Evolutionary conservation across 2,113 vertebrate species (phyloP).

Genomic region (Carassius carassius): DNA sequence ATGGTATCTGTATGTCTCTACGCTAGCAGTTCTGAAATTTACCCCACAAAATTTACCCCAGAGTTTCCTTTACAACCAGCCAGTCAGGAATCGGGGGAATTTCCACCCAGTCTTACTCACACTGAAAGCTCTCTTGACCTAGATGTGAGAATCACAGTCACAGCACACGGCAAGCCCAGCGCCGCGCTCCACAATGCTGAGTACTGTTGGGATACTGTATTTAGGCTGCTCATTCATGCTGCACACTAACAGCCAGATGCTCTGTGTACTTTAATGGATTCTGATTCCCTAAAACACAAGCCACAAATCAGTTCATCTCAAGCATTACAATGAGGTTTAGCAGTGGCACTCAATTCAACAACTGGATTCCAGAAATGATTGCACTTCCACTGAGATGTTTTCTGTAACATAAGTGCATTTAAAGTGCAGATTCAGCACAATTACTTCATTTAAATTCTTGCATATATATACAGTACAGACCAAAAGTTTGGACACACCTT

Average conservation of each 20-base stretch:
- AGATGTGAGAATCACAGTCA: slow-evolving; percentile 59
- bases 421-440: too few relatives aligned
- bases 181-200: neutral
- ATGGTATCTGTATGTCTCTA: neutral
- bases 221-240: slow-evolving; percentile 35
- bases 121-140: slow-evolving; percentile 68
- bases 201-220: slow-evolving; percentile 10
- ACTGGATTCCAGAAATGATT: neutral
- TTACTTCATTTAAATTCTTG: neutral
- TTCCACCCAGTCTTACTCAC: slow-evolving; percentile 60
- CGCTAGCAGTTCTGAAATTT: neutral
- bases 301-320: neutral
- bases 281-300: slow-evolving; percentile 24
- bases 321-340: neutral
- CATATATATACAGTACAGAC: too few relatives aligned
- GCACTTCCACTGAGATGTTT: neutral
- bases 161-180: slow-evolving; percentile 40
- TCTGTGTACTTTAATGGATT: slow-evolving; percentile 13
- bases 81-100: slow-evolving; percentile 58
- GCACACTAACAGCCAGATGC: slow-evolving; percentile 21
- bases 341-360: neutral
- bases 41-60: slow-evolving; percentile 14
- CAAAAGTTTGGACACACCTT: too few relatives aligned
- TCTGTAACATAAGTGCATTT: neutral
- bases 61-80: slow-evolving; percentile 49